Evolutionary conservation across 2,888 invertebrate species (phyloP), one percentile per base, ranked within the genome.

Genomic region (Tiliacea citrago): DNA sequence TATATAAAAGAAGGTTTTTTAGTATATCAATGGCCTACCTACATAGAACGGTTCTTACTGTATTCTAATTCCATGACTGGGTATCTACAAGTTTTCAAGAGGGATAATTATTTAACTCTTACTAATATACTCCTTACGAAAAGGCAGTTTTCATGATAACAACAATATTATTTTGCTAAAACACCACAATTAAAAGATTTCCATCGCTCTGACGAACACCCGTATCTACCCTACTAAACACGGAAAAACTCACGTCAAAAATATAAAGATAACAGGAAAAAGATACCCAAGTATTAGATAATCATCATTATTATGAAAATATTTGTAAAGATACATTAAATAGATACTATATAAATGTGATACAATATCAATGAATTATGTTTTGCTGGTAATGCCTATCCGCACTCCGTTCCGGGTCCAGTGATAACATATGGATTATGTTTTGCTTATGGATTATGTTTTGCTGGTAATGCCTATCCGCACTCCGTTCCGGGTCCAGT

Each of bases 251-350:
- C 39, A 21, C 3, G n/a, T 49, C 3, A 45, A 24, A 51, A 62
- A 45, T 47, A 42, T 47, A 42, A 45, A 72, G 62, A 80, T 51
- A 57, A 13, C 55, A 77, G 29, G 29, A 21, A 53, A 63, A 45
- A 18, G 18, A 66, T 49, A 65, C 4, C n/a, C 13, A 55, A n/a
- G 1, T 65, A 55, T 24, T 55, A 60, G 42, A 66, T 75, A 49
- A 75, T 51, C 10, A 66, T 45, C 35, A 18, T 60, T 49, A 65
- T 58, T 42, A 62, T 51, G 45, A 81, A 78, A 82, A 82, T 82
- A 76, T 82, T 76, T 55, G 76, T 75, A n/a, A 21, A 51, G 24
- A 73, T 57, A 76, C 9, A 12, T 47, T 39, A 39, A 39, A 29
- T 29, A 29, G 29, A 39, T 49, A 55, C 16, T 13, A 18, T 18